A percentile compares a stretch with the other conserved stretches of the same genome.
phyloP scores from a whole-genome alignment of 1,140 invertebrate species.

The Drosophila repleta region DNA sequence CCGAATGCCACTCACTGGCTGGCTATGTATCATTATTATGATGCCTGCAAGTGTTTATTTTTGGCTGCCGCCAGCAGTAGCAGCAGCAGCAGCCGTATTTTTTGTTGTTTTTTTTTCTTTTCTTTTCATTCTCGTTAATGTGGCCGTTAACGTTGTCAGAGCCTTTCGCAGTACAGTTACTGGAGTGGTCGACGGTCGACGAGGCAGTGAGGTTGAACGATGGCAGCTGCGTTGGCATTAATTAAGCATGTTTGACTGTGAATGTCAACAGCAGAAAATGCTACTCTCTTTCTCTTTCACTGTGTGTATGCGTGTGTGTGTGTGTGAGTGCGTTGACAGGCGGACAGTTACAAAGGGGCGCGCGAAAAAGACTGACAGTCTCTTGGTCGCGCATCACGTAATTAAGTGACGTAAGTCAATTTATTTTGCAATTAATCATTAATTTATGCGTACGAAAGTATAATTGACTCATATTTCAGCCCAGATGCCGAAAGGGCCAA shows the following conservation, averaged over 20 bases:
- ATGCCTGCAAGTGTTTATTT: conserved; percentile 78
- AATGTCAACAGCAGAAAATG: conserved; percentile 78
- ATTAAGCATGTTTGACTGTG: conserved; percentile 83
- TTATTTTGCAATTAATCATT: conserved; percentile 83
- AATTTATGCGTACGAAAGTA: conserved; percentile 81
- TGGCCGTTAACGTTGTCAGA: conserved; percentile 79
- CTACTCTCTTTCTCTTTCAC: conserved; percentile 15
- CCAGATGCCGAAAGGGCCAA: conserved; percentile 28
- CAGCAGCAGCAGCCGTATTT: not conserved
- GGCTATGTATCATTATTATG: conserved; percentile 78
- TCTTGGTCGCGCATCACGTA: conserved; percentile 51
- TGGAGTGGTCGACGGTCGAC: conserved; percentile 20
- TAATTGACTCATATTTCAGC: conserved; percentile 80
- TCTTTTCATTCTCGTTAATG: conserved; percentile 65
- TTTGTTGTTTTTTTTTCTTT: conserved; percentile 3
- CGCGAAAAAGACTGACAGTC: conserved; percentile 30
- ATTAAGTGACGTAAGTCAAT: conserved; percentile 83
- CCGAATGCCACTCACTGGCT: conserved; percentile 54
- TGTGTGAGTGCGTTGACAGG: conserved; percentile 59
- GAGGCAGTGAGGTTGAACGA: conserved; percentile 38
- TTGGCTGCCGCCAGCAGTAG: conserved; percentile 58
- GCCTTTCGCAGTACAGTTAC: conserved; percentile 65
- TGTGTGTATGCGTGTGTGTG: conserved; percentile 19
- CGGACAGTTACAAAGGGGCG: conserved; percentile 21
- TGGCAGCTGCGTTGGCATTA: conserved; percentile 71